Conservation (phyloP, 2,888 invertebrate genomes). For the Pristionchus maxplancki region DNA sequence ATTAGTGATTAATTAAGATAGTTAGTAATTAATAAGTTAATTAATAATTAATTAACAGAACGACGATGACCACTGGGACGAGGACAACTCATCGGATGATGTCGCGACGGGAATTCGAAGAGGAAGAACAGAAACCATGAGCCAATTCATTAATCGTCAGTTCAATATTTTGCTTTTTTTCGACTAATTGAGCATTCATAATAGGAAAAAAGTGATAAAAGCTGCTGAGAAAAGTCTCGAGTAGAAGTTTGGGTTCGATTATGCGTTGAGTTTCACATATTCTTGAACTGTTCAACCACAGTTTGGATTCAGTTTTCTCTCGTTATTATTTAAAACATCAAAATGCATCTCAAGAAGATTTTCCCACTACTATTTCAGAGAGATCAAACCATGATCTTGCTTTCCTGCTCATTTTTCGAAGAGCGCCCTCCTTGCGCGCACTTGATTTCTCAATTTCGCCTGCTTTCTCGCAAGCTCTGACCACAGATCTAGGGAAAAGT, state of each 20-base stretch:
- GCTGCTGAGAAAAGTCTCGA: too few species aligned
- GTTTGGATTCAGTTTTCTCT: too few species aligned
- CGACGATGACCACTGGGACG: slow-evolving; percentile 30
- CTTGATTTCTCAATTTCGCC: background rate
- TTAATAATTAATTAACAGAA: slow-evolving; percentile 15
- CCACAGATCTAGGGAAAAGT: too few species aligned
- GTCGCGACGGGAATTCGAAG: slow-evolving; percentile 14
- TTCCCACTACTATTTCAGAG: background rate
- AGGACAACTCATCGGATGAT: slow-evolving; percentile 24
- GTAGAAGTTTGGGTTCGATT: background rate
- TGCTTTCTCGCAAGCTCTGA: too few species aligned
- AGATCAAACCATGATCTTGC: slow-evolving; percentile 6
- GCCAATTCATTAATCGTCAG: slow-evolving; percentile 46
- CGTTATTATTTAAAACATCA: too few species aligned
- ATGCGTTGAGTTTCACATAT: background rate
- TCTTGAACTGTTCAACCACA: too few species aligned
- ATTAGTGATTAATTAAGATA: background rate
- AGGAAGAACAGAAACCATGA: slow-evolving; percentile 39
- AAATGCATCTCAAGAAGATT: background rate
- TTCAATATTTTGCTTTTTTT: background rate
- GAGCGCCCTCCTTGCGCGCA: background rate
- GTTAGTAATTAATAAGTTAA: background rate
- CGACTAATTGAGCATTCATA: too few species aligned
- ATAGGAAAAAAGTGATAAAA: too few species aligned
- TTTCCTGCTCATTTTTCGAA: background rate